A percentile compares a stretch with the other conserved stretches of the same genome.
phyloP scores from a whole-genome alignment of 2,113 vertebrate species.

The Glaucomys volans region DNA sequence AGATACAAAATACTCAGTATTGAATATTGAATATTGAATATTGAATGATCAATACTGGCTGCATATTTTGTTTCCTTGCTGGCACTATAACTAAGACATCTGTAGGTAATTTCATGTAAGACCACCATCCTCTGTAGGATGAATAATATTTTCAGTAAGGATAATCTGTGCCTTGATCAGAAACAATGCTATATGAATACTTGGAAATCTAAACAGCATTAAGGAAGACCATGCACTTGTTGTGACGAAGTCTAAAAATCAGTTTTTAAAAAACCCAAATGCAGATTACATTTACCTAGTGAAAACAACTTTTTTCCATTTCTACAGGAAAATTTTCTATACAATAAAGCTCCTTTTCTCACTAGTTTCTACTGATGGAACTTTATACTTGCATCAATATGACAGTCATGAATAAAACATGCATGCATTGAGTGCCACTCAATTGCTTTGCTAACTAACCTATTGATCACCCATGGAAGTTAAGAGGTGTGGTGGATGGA shows the following conservation, averaged over 20 bases:
- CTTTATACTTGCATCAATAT: neutral
- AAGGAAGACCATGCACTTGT: neutral
- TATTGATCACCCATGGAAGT: too few species aligned
- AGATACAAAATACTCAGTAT: too few species aligned
- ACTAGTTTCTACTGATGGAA: neutral
- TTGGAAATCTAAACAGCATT: neutral
- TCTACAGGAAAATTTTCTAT: neutral
- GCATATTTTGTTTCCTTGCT: neutral
- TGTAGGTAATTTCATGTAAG: neutral
- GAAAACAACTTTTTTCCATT: neutral
- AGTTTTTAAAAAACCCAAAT: neutral
- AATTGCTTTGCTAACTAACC: neutral
- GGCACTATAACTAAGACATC: neutral
- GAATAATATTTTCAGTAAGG: neutral
- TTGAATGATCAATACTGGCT: too few species aligned
- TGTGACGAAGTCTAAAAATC: neutral
- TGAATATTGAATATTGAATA: too few species aligned
- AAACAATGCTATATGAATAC: neutral
- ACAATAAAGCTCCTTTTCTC: neutral
- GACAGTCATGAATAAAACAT: neutral
- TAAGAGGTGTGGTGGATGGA: too few species aligned
- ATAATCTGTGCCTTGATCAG: neutral
- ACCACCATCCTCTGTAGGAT: neutral
- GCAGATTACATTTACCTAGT: neutral
- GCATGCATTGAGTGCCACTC: neutral